These are phyloP conservation scores for Lobophora halterata DNA, from an alignment of 2,888 invertebrate species.

Conservation along the genomic window DNA sequence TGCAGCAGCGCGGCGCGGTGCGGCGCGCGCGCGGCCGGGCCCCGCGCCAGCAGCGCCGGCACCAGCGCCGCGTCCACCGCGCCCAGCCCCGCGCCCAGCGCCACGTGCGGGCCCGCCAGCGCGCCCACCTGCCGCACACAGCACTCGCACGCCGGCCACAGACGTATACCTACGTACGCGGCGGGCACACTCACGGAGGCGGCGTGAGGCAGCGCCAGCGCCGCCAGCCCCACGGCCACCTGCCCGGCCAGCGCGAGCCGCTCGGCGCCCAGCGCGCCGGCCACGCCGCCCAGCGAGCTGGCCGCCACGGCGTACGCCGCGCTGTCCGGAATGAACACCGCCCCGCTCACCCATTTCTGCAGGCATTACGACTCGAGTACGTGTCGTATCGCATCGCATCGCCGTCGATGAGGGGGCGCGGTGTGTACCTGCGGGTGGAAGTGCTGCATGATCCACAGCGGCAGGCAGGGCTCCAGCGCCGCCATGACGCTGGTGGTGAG, in stretches of 20 bases:
- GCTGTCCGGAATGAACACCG: conserved; percentile 69
- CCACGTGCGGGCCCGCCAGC: conserved; percentile 59
- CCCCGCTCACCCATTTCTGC: conserved; percentile 62
- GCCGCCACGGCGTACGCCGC: conserved; percentile 62
- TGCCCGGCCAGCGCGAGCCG: conserved; percentile 58
- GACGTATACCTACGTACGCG: conserved; percentile 62
- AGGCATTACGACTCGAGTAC: too few species aligned
- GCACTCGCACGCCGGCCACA: conserved; percentile 60
- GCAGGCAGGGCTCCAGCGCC: conserved; percentile 69
- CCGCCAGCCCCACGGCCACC: conserved; percentile 50
- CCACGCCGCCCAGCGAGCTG: conserved; percentile 47
- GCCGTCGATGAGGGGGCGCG: neutral
- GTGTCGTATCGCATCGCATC: too few species aligned
- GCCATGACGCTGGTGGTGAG: conserved; percentile 69
- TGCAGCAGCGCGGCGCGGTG: conserved; percentile 63
- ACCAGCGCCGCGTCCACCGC: conserved; percentile 68
- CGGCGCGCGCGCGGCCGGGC: conserved; percentile 40
- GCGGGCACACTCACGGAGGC: conserved; percentile 35
- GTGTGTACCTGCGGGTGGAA: conserved; percentile 45
- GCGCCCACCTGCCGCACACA: conserved; percentile 45
- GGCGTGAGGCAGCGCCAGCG: conserved; percentile 55
- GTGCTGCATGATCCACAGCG: conserved; percentile 57
- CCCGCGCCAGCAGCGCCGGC: conserved; percentile 54
- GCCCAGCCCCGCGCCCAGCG: conserved; percentile 64
- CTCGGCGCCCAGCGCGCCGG: conserved; percentile 51